Base-by-base conservation (phyloP, 2,113 vertebrate species). In the Tringa solitaria region DNA sequence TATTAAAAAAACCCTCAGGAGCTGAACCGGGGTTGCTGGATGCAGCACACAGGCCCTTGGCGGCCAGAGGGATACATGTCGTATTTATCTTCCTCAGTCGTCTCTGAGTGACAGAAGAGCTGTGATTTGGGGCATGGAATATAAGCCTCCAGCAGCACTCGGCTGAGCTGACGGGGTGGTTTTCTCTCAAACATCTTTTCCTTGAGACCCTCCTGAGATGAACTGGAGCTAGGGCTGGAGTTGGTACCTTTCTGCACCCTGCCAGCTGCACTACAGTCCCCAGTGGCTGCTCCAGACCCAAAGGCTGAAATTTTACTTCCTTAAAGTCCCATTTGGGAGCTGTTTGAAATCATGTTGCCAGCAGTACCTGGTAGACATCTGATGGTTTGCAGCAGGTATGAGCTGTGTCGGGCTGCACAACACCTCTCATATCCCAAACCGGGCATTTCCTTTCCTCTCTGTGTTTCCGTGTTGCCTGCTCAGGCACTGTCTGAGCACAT, bases 81-180 rank as follows among this genome's bases (percentile, higher is more conserved):
- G 7, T 51, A 32, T 88, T 94, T 94, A 14, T 46, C 27, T 35
- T 80, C 39, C 23, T 87, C 61, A 41, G 54, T 48, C 19, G 3
- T 35, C 5, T 0, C 10, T 45, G 13, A 39, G 68, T 77, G 43
- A 84, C 68, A 70, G 70, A 70, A 30, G 19, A 76, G 27, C n/a
- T 41, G 56, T 53, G 67, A 63, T 67, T 24, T 57, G 8, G 6
- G 43, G 3, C 22, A n/a, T n/a, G n/a, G 33, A 37, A 45, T 54
- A 10, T 82, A 61, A 75, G 12, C 37, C 54, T 77, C 12, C 37
- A 32, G 6, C 3, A 6, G 16, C 33, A 53, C 33, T 50, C 37
- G 63, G 67, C 6, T 0, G 0, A 32, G 28, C 17, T 63, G 45
- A 0, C 2, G 10, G 11, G 8, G 3, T 33, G 8, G 8, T 53